phyloP scores from a whole-genome alignment of 37 sponge, comb jelly and placozoan species.

The Diacarnus erythraeanus region DNA sequence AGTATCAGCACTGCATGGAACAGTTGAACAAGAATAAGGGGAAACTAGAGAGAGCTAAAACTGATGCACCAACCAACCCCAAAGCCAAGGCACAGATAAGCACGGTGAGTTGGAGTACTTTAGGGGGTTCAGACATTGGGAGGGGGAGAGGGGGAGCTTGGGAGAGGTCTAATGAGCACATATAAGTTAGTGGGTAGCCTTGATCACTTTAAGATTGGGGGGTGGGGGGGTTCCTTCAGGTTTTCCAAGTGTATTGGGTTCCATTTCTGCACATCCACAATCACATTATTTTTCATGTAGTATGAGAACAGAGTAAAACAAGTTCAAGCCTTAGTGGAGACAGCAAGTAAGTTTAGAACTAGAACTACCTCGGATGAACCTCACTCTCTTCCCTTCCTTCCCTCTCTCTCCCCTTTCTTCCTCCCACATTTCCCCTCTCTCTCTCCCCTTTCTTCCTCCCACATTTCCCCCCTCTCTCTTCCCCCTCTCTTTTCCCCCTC shows the following conservation, averaged over 20 bases:
- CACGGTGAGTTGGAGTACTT: not conserved
- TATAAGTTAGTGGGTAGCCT: too few species aligned
- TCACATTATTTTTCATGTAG: slow-evolving; percentile 16
- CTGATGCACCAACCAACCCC: slow-evolving; percentile 7
- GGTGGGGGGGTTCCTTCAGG: too few species aligned
- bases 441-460: not conserved
- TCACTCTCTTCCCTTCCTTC: not conserved
- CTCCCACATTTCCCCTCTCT: not conserved
- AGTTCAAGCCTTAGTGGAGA: slow-evolving; percentile 25
- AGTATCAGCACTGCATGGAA: slow-evolving; percentile 32
- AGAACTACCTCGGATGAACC: too few species aligned
- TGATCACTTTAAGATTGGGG: too few species aligned
- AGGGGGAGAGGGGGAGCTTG: too few species aligned
- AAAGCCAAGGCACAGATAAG: slow-evolving; percentile 25
- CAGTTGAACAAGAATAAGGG: slow-evolving; percentile 7
- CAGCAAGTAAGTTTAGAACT: slow-evolving; percentile 13
- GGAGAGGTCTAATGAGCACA: too few species aligned
- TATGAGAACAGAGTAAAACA: slow-evolving; percentile 32
- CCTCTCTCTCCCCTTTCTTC: not conserved
- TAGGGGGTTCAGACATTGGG: too few species aligned
- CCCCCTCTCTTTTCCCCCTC: not conserved
- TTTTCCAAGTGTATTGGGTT: too few species aligned
- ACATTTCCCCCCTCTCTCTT: slow-evolving; percentile 3
- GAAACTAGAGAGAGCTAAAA: slow-evolving; percentile 34
- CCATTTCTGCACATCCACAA: too few species aligned